A percentile compares a stretch with the other conserved stretches of the same genome.
phyloP scores from a whole-genome alignment of 2,113 vertebrate species.

The Macrotis lagotis region DNA sequence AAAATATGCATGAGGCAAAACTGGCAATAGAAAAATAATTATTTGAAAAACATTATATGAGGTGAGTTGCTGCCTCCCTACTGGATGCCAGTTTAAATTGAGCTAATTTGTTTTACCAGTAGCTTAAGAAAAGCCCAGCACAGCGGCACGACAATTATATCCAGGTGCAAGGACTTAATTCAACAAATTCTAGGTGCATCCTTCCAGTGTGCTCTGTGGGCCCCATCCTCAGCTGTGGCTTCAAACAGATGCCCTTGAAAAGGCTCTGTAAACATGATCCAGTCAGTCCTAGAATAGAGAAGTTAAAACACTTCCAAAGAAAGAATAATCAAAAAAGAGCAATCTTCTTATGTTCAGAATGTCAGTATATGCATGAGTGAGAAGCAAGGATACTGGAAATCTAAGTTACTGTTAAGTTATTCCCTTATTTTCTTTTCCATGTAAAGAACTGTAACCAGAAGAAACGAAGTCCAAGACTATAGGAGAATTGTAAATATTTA shows the following conservation, averaged over 20 bases:
- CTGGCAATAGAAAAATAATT: constrained; percentile 88
- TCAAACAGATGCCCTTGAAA: constrained; percentile 94
- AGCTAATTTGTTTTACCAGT: constrained; percentile 96
- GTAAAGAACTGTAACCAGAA: background rate
- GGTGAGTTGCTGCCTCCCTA: constrained; percentile 92
- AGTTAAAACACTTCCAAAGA: constrained; percentile 72
- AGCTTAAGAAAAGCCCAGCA: constrained; percentile 94
- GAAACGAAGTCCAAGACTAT: constrained; percentile 30
- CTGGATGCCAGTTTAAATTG: constrained; percentile 95
- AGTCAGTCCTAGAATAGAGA: constrained; percentile 82
- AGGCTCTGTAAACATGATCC: constrained; percentile 82
- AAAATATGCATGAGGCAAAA: constrained; percentile 86
- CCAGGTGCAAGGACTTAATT: constrained; percentile 99
- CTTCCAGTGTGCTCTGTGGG: constrained; percentile 86
- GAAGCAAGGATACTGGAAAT: constrained; percentile 52
- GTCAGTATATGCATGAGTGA: constrained; percentile 56
- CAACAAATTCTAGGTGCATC: constrained; percentile 97
- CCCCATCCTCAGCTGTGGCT: constrained; percentile 88
- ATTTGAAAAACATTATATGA: constrained; percentile 90
- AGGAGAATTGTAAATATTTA: background rate
- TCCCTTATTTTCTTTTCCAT: constrained; percentile 50
- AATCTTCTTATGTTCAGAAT: constrained; percentile 59
- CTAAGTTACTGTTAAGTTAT: constrained; percentile 40
- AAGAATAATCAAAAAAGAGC: constrained; percentile 21
- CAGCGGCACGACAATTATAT: constrained; percentile 97